A percentile compares a stretch with the other conserved stretches of the same genome.
phyloP scores from a whole-genome alignment of 2,113 vertebrate genomes.

The Harpagus bidentatus region DNA sequence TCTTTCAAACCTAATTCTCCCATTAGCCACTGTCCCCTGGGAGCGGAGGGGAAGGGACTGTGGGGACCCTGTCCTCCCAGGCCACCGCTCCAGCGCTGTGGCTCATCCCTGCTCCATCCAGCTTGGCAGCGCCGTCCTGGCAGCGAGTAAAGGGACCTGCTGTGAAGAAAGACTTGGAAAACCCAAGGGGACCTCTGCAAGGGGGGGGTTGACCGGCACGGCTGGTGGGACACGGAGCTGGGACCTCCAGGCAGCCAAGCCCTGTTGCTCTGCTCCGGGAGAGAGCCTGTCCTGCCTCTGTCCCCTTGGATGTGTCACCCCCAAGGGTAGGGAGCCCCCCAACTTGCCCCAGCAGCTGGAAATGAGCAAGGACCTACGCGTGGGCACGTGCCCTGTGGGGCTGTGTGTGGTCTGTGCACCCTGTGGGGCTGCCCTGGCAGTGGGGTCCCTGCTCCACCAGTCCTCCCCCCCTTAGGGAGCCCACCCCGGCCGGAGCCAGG shows the following conservation, averaged over 20 bases:
- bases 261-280: not conserved
- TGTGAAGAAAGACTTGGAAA: not conserved
- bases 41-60: not conserved
- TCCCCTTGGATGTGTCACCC: not conserved
- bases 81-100: fast-evolving
- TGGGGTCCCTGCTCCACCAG: fast-evolving
- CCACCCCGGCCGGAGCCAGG: fast-evolving
- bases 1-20: not conserved
- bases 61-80: not conserved
- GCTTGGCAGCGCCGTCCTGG: not conserved
- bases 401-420: fast-evolving
- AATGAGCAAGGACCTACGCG: fast-evolving
- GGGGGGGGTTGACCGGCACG: fast-evolving
- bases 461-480: not conserved
- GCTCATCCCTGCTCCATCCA: not conserved
- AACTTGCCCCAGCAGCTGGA: not conserved
- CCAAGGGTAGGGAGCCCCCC: not conserved
- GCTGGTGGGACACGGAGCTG: not conserved
- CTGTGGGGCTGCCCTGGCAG: not conserved
- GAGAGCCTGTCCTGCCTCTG: too few relatives aligned
- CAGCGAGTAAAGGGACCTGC: not conserved
- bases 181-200: not conserved
- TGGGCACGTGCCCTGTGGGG: fast-evolving
- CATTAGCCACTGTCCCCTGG: not conserved
- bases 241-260: not conserved